Conservation (phyloP, 2,797 vertebrate genomes). For the Helicolenus hilgendorfi region DNA sequence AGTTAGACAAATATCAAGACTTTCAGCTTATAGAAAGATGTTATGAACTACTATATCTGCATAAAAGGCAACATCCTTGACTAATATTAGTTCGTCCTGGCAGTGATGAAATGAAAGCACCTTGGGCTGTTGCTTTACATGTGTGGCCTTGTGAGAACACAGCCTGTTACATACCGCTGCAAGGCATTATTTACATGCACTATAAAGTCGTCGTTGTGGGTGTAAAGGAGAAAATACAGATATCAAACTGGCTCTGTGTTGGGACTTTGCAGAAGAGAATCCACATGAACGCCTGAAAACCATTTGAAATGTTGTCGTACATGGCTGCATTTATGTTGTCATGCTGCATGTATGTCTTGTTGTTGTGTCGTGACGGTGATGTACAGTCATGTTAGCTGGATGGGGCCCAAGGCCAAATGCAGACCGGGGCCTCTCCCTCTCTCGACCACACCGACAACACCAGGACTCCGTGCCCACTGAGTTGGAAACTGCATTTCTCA, state of each 20-base stretch:
- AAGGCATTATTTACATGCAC: background rate
- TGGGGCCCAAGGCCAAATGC: slow-evolving; percentile 40
- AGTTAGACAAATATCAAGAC: background rate
- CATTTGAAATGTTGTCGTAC: background rate
- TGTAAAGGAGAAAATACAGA: background rate
- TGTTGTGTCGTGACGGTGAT: background rate
- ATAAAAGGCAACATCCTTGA: background rate
- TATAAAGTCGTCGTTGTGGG: background rate
- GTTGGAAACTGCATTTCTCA: slow-evolving; percentile 83
- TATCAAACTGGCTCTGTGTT: background rate
- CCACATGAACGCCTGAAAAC: background rate
- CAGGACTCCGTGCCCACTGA: slow-evolving; percentile 56
- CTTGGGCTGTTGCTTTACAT: slow-evolving; percentile 7
- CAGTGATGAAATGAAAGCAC: slow-evolving; percentile 22
- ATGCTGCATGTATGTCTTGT: background rate
- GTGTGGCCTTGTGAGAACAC: slow-evolving; percentile 4
- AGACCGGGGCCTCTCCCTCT: slow-evolving; percentile 1
- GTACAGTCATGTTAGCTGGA: slow-evolving; percentile 10
- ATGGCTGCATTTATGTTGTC: background rate
- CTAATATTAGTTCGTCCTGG: background rate
- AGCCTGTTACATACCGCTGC: background rate
- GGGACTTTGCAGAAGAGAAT: background rate
- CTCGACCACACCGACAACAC: slow-evolving; percentile 38
- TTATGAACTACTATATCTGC: background rate
- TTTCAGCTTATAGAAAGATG: background rate